Conservation (phyloP, 2,888 invertebrate genomes). For the Drosophila imparisetae region DNA sequence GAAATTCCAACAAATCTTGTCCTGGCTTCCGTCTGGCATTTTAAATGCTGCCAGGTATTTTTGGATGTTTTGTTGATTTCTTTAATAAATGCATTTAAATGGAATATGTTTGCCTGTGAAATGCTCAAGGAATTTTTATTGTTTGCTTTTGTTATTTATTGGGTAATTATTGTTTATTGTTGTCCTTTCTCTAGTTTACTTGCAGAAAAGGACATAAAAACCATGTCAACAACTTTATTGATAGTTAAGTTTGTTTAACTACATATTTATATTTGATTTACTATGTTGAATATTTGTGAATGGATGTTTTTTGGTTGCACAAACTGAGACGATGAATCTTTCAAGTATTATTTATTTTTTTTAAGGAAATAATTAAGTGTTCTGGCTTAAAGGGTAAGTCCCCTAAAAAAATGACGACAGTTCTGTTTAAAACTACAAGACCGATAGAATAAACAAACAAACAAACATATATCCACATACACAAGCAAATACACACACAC, state of each 20-base stretch:
- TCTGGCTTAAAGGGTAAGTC: slow-evolving; percentile 11
- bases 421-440: slow-evolving; percentile 15
- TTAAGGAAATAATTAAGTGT: neutral
- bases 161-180: slow-evolving; percentile 3
- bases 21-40: slow-evolving; percentile 8
- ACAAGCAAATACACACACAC: slow-evolving; percentile 11
- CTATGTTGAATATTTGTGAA: neutral
- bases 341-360: neutral
- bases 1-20: slow-evolving; percentile 38
- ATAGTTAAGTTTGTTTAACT: neutral
- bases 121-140: slow-evolving; percentile 4
- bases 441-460: slow-evolving; percentile 35
- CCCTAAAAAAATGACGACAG: neutral
- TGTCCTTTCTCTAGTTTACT: neutral
- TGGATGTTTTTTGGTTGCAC: neutral
- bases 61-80: slow-evolving; percentile 14
- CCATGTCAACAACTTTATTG: neutral
- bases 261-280: neutral
- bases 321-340: neutral
- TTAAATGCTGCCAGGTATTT: slow-evolving; percentile 17
- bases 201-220: neutral
- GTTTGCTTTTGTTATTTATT: neutral
- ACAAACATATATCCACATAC: slow-evolving; percentile 31
- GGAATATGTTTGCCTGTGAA: slow-evolving; percentile 6
- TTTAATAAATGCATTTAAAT: slow-evolving; percentile 26